Conservation (phyloP, 2,797 vertebrate species). For the Thalassophryne amazonica region DNA sequence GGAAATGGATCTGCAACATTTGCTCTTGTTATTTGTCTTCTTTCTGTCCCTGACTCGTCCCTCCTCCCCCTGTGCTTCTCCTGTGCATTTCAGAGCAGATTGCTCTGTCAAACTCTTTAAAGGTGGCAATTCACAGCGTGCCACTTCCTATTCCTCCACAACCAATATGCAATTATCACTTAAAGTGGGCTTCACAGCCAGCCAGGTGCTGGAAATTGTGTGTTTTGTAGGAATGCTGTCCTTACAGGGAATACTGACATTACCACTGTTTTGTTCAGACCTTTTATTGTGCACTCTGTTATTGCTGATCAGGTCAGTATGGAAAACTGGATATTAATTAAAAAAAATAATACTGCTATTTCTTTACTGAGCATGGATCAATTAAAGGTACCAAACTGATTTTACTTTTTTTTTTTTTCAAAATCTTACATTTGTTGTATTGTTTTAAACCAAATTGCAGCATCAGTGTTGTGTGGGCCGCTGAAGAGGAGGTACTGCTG, state of each 20-base stretch:
- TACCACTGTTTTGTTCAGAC: constrained; percentile 4
- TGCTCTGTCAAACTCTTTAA: constrained; percentile 55
- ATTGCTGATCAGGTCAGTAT: constrained; percentile 1
- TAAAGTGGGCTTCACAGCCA: constrained; percentile 30
- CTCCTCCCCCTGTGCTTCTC: constrained; percentile 7
- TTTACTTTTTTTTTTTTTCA: too few species aligned
- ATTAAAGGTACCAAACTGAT: too few species aligned
- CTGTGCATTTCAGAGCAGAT: constrained; percentile 49
- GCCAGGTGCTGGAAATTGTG: constrained; percentile 44
- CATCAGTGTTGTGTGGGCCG: too few species aligned
- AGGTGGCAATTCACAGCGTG: constrained; percentile 48
- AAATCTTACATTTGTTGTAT: too few species aligned
- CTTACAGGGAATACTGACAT: constrained; percentile 27
- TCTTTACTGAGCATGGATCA: too few species aligned
- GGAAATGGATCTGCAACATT: constrained; percentile 27
- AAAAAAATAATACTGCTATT: too few species aligned
- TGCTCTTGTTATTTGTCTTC: not conserved
- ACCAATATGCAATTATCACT: constrained; percentile 59
- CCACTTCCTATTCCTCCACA: constrained; percentile 45
- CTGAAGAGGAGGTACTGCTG: too few species aligned
- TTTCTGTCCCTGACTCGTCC: not conserved
- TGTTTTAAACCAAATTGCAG: too few species aligned
- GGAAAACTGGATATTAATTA: too few species aligned
- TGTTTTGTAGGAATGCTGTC: constrained; percentile 39
- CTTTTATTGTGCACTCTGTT: constrained; percentile 16